Evolutionary conservation across 2,888 invertebrate genomes (phyloP), one percentile per base, ranked within the genome.

Genomic region (Lasioglossum pauxillum): DNA sequence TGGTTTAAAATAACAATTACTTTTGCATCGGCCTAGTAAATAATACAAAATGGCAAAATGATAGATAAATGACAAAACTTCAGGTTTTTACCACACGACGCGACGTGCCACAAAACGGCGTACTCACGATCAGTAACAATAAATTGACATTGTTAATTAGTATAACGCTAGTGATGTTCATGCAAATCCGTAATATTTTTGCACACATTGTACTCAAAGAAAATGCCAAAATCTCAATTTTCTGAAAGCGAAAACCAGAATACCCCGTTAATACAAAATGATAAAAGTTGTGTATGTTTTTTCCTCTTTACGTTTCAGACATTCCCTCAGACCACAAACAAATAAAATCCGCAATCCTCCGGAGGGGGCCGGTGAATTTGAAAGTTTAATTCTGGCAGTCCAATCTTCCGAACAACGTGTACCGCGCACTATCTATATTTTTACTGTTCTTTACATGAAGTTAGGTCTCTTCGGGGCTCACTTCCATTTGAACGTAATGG

Each of bases 401-500:
- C 31, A 31, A 80, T 10, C 53, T 41, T 31, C 19, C 41, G 27
- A 73, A 49, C 23, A 41, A 5, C 4, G 1, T 16, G 41, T 23
- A n/a, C 31, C 35, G 19, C 72, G 78, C 79, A 27, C 5, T 10
- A 7, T 72, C 38, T 72, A 27, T 49, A 27, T 53, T 69, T 38
- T 41, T 80, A 2, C n/a, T 12, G 38, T 23, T 23, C 8, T 41
- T n/a, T 46, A 57, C 46, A 46, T 7, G 2, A 53, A 44, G 71
- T 75, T 73, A 38, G 72, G 4, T 75, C 41, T 60, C 35, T 83
- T 73, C 57, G 12, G 27, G 23, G 38, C 53, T 74, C 16, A 12
- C 75, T 71, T 75, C 16, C 53, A 76, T 53, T 64, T 31, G 46
- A 57, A 76, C 67, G 60, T 80, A 80, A 76, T 60, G 23, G 77